Conservation (phyloP, 2,797 vertebrate genomes). For the Varecia variegata region DNA sequence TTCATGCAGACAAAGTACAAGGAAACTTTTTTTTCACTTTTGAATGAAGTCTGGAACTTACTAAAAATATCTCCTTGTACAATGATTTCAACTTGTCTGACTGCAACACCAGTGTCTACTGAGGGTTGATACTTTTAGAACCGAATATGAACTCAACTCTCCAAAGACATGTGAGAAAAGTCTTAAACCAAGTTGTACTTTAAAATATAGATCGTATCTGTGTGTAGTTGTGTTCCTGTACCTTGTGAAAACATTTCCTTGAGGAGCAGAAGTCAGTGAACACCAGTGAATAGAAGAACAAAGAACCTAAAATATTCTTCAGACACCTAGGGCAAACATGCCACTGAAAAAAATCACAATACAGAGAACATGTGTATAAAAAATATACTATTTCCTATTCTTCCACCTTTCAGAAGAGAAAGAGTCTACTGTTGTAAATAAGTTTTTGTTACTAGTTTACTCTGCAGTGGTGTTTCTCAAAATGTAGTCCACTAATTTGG, state of each 20-base stretch:
- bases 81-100: neutral
- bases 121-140: constrained; percentile 17
- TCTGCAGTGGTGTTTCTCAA: neutral
- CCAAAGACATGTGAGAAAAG: constrained; percentile 37
- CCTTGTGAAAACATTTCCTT: constrained; percentile 46
- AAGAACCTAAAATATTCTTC: constrained; percentile 13
- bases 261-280: neutral
- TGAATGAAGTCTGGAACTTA: constrained; percentile 37
- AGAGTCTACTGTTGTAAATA: neutral
- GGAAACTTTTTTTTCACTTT: neutral
- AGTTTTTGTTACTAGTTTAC: neutral
- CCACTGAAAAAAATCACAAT: neutral
- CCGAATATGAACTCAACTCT: constrained; percentile 48
- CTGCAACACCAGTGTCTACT: neutral
- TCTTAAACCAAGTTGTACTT: constrained; percentile 39
- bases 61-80: constrained; percentile 32
- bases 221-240: neutral
- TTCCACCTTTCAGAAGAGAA: neutral
- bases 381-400: neutral
- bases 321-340: constrained; percentile 3
- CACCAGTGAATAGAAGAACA: neutral
- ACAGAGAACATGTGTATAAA: constrained; percentile 6
- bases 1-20: neutral
- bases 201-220: constrained; percentile 41
- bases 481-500: neutral